Conservation (phyloP, 2,797 vertebrate species). For the Hemibagrus guttatus region DNA sequence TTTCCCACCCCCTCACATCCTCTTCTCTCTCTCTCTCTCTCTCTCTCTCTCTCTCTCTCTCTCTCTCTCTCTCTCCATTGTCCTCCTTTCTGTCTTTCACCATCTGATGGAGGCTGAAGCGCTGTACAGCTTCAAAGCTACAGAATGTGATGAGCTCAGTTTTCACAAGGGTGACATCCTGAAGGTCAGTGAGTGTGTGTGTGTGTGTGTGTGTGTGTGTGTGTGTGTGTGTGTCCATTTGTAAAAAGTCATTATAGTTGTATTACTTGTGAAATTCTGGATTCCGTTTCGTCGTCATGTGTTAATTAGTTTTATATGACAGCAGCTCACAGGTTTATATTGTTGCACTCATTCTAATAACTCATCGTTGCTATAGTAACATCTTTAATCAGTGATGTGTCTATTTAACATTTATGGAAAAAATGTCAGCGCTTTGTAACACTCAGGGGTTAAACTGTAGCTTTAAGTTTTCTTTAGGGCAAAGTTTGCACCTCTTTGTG, state of each 20-base stretch:
- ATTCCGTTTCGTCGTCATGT: not conserved
- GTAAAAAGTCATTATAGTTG: not conserved
- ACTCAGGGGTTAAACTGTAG: not conserved
- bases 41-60: not conserved
- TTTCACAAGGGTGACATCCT: constrained; percentile 92
- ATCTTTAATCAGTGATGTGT: not conserved
- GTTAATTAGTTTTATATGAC: not conserved
- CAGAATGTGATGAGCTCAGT: constrained; percentile 89
- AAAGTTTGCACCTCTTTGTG: not conserved
- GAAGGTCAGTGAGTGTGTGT: constrained; percentile 77
- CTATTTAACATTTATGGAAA: not conserved
- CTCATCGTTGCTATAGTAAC: not conserved
- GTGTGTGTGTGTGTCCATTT: not conserved
- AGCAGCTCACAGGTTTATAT: not conserved
- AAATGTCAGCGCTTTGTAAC: not conserved
- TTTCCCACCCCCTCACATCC: not conserved
- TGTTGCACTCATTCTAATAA: not conserved
- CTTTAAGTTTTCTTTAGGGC: not conserved
- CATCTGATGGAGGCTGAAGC: constrained; percentile 88
- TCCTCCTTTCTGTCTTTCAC: constrained; percentile 1
- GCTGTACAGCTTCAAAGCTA: constrained; percentile 88
- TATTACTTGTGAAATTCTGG: not conserved
- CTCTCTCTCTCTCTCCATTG: not conserved
- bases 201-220: constrained; percentile 8
- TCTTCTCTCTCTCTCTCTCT: constrained; percentile 1